Base-by-base conservation (phyloP, 2,113 vertebrate species). In the Hassar affinis region DNA sequence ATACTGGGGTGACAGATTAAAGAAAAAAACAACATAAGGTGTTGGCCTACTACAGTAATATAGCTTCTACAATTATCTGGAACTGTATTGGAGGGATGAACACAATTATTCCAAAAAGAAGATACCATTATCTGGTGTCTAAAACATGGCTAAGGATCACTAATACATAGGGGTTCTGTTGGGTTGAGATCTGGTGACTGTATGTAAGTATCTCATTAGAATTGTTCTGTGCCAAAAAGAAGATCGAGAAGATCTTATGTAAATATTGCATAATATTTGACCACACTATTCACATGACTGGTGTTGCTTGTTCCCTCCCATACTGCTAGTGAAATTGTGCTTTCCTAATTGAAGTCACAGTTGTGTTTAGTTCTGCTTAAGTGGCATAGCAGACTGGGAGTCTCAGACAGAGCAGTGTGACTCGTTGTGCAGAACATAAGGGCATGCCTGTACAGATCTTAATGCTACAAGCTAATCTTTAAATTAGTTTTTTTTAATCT, bases 241-340 rank as follows among this genome's bases (percentile, higher is more conserved):
- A 30, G 14, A 6, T 74, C 9, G 38, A 42, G 38, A 22, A 51
- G 45, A 17, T 27, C n/a, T 74, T 74, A 18, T 18, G 25, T 30
- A 74, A 74, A 51, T 30, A n/a, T 74, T 51, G 47, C 15, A 47
- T 74, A 30, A 74, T 52, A 75, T 52, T 75, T 75, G 52, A 75
- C 72, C 27, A 47, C 11, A 72, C 25, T 15, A n/a, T 47, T 72
- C 6, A 72, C 25, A 72, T 8, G 10, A 47, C 69, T 52, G 8
- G 47, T 74, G 15, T 33, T 18, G 0, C 49, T 10, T 75, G 66
- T 45, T 69, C 66, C 38, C 62, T 66, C 33, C 33, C 38, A 69
- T 2, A 38, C 9, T 45, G 38, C 38, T 20, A 68, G 8, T 12
- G 27, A 14, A 49, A 51, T 20, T 3, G 15, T n/a, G 2, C 47